Percentiles rank a stretch among this genome's conserved stretches.
Evolutionary conservation across 2,888 invertebrate species (phyloP).

Genomic region (Clusia tigrina): DNA sequence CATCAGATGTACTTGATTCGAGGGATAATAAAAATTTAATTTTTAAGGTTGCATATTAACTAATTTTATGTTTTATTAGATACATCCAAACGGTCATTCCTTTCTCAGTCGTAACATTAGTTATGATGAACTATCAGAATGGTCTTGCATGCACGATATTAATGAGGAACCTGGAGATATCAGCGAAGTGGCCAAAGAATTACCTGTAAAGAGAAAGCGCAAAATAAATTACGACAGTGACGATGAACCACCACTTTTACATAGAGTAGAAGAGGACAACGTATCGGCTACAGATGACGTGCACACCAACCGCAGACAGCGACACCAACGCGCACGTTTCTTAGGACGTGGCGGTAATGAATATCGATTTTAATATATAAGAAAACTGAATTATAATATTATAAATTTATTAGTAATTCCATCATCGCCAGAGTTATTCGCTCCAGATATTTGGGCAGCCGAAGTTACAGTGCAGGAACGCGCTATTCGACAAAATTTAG

Average conservation of each 20-base stretch:
- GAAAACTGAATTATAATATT: conserved; percentile 7
- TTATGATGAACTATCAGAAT: conserved; percentile 87
- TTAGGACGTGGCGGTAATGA: conserved; percentile 18
- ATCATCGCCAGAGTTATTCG: conserved; percentile 46
- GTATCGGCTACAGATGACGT: conserved; percentile 32
- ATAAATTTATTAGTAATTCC: conserved; percentile 23
- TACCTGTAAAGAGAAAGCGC: conserved; percentile 41
- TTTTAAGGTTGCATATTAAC: too few species aligned
- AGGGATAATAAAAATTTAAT: too few species aligned
- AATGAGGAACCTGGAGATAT: conserved; percentile 70
- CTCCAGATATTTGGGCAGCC: conserved; percentile 64
- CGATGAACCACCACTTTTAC: conserved; percentile 36
- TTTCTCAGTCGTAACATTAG: conserved; percentile 88
- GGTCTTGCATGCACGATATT: conserved; percentile 94
- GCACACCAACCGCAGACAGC: conserved; percentile 34
- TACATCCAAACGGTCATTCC: conserved; percentile 73
- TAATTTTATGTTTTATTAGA: conserved; percentile 40
- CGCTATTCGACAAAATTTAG: conserved; percentile 55
- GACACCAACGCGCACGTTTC: conserved; percentile 11
- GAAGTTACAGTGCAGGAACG: conserved; percentile 63
- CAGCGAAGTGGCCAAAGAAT: conserved; percentile 55
- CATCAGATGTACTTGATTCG: too few species aligned
- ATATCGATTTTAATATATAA: not conserved
- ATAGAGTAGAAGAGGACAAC: conserved; percentile 22
- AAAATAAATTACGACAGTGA: conserved; percentile 42